Conservation (phyloP, 1,140 invertebrate species). For the Cydia strobilella region DNA sequence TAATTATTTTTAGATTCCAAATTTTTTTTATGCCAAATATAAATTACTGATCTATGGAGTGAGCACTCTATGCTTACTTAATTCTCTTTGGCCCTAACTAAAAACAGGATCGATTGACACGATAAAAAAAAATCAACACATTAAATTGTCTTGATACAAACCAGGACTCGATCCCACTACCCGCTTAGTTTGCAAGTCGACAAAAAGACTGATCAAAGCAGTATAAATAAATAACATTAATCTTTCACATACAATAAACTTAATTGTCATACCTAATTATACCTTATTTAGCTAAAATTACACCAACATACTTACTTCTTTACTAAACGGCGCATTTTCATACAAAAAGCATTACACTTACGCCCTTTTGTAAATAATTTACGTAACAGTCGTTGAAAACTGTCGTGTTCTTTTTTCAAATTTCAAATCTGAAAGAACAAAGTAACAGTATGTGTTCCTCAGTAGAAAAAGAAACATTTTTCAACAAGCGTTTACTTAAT, state of each 20-base stretch:
- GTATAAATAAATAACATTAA: not conserved
- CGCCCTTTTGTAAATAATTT: not conserved
- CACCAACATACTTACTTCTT: not conserved
- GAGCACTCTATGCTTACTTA: too few species aligned
- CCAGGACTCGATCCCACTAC: too few species aligned
- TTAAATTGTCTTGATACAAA: too few species aligned
- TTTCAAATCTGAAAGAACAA: not conserved
- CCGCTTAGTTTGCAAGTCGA: too few species aligned
- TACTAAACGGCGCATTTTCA: not conserved
- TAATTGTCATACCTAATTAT: constrained; percentile 19
- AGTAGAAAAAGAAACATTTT: too few species aligned
- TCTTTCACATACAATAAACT: not conserved
- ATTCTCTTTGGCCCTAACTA: too few species aligned
- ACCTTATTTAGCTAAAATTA: constrained; percentile 2
- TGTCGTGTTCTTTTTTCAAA: constrained; percentile 9
- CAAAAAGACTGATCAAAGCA: too few species aligned
- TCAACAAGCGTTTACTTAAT: not conserved
- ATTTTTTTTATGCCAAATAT: too few species aligned
- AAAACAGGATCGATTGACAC: too few species aligned
- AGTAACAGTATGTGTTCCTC: not conserved
- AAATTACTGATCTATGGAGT: too few species aligned
- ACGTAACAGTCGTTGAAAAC: constrained; percentile 7
- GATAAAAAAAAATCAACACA: not conserved
- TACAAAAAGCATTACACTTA: not conserved
- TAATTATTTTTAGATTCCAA: too few species aligned